Evolutionary conservation across 1,140 invertebrate genomes (phyloP).

Genomic region (Tyrophagus putrescentiae): DNA sequence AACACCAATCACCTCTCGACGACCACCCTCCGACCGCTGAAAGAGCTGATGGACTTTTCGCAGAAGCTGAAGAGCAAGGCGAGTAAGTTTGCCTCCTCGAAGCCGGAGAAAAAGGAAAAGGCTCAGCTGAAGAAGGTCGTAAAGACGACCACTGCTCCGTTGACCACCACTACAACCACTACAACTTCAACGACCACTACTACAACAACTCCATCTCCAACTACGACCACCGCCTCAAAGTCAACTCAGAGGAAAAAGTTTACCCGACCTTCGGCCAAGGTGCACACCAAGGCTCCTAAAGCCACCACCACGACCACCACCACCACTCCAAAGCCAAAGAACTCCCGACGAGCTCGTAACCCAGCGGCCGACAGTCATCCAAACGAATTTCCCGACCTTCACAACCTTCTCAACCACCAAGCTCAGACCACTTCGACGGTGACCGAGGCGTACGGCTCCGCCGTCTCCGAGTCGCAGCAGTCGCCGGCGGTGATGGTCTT

Average conservation of each 20-base stretch:
- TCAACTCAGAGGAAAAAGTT: conserved; percentile 2
- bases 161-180: not conserved
- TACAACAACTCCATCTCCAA: not conserved
- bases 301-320: not conserved
- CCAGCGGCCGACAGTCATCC: conserved; percentile 6
- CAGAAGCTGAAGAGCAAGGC: not conserved
- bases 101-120: not conserved
- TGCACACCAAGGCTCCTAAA: not conserved
- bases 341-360: not conserved
- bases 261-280: not conserved
- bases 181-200: not conserved
- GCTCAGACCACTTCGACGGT: not conserved
- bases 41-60: conserved; percentile 8
- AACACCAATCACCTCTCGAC: conserved; percentile 17
- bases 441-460: not conserved
- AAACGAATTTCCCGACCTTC: conserved; percentile 13
- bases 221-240: not conserved
- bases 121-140: not conserved
- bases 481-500: conserved; percentile 3
- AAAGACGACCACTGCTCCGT: not conserved
- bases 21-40: conserved; percentile 13
- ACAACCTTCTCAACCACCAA: too few species aligned
- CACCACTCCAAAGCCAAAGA: not conserved
- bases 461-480: conserved; percentile 4
- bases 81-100: not conserved